phyloP scores from a whole-genome alignment of 2,797 vertebrate species.

The Erithacus rubecula region DNA sequence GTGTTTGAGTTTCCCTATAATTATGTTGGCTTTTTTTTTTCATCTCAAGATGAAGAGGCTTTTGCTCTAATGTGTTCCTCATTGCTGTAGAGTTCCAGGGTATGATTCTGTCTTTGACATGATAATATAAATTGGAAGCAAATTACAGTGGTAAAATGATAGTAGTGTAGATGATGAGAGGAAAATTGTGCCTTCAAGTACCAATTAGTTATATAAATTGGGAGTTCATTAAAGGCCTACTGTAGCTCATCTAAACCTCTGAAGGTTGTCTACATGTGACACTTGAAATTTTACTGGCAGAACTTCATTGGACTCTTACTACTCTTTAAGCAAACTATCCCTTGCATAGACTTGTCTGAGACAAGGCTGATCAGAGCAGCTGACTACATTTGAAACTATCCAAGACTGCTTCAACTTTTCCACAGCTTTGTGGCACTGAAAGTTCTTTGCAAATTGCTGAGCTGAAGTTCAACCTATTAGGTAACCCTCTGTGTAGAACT shows the following conservation, averaged over 20 bases:
- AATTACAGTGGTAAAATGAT: not conserved
- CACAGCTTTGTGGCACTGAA: not conserved
- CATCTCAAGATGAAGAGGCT: not conserved
- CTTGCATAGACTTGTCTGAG: not conserved
- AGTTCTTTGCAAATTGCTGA: not conserved
- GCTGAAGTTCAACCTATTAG: not conserved
- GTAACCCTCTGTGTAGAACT: not conserved
- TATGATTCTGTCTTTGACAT: not conserved
- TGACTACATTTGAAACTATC: not conserved
- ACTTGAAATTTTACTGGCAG: not conserved
- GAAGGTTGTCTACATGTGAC: not conserved
- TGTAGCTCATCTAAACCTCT: not conserved
- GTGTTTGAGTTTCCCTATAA: not conserved
- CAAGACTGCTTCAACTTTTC: not conserved
- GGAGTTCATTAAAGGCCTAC: not conserved
- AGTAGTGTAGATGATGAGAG: not conserved
- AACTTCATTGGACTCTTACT: not conserved
- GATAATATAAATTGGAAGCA: not conserved
- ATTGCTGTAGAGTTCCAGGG: not conserved
- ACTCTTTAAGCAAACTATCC: not conserved
- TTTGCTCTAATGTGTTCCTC: not conserved
- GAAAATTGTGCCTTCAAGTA: not conserved
- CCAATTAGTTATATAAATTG: not conserved
- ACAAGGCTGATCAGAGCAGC: not conserved
- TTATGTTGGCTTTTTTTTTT: not conserved